Evolutionary conservation across 1,140 invertebrate genomes (phyloP), one percentile per base, ranked within the genome.

Genomic region (Varroa destructor): DNA sequence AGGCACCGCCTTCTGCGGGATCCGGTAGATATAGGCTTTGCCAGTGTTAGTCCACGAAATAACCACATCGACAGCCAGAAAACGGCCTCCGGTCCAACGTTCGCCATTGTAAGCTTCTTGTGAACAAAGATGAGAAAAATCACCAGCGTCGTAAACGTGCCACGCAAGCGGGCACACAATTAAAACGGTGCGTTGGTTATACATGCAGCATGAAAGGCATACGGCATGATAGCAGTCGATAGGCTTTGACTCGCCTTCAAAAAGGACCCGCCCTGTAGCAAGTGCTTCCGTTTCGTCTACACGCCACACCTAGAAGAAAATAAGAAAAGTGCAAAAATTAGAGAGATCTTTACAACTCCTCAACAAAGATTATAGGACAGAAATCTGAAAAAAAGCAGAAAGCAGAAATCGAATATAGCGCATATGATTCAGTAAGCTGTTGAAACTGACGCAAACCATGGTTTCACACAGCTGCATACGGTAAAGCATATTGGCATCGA

Each of bases 171-270:
- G 88, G 78, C 92, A 95, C 0, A 98, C 91, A 56, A 99, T 90
- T 0, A 99, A 84, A 42, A 99, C 91, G 0, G 94, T 98, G 64
- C 96, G 84, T 77, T 97, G 93, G 81, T 98, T 97, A 77, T 92
- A 90, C 1, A 89, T 84, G 80, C 94, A 98, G 79, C 93, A 98
- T 70, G 89, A 90, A 78, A 99, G 84, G 1, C 88, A 90, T 42
- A 93, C 84, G 3, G 95, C 94, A 82, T 97, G 96, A 6, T 93
- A 80, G 78, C 93, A 93, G 12, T 89, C 85, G 55, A 99, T 95
- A 78, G 93, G 90, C 80, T 99, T 99, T 46, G 92, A 97, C 79
- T 99, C 96, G 80, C 98, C 92, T 80, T 99, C 96, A 78, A 91
- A 94, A 51, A 97, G 37, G 2, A 67, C 61, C 12, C 46, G 40